Evolutionary conservation across 1,140 invertebrate species (phyloP), one percentile per base, ranked within the genome.

Genomic region (Dinoponera quadriceps): DNA sequence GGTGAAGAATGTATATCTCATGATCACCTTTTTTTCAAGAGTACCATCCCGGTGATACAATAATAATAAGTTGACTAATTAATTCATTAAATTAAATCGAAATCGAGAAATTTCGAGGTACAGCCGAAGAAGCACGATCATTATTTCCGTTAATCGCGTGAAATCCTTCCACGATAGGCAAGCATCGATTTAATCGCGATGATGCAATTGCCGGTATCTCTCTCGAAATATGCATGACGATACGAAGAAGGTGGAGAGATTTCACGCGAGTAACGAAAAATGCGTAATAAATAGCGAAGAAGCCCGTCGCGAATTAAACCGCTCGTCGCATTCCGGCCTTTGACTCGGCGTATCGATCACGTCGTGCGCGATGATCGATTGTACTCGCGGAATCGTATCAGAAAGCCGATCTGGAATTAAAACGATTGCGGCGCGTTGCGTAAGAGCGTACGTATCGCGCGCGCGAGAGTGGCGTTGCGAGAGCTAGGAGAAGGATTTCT

Each of bases 281-380:
- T n/a, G 60, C 55, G 49, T 83, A 88, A 88, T 83, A 65, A 72
- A 69, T 63, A 44, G 66, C 59, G 68, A 86, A 81, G 63, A 60
- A 55, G 71, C 59, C 73, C 38, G 38, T 0, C 38, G 54, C 33
- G 69, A 75, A 87, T 88, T 57, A 69, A 69, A 33, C 55, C 77
- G 33, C 13, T 18, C 48, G 33, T 22, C 59, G 68, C 62, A 72
- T 82, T 82, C 78, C 69, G 48, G 55, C 48, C 69, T 72, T 82
- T 62, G 69, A 74, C 63, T 71, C 84, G 72, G 72, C 71, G 59
- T 86, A 87, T 87, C 86, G 85, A 87, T 87, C 85, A 84, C 74
- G 85, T 84, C 74, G 60, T 20, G 33, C 33, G 38, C 81, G 83
- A 90, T 91, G 89, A 91, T 90, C 89, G 90, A 91, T 91, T 75